Evolutionary conservation across 2,888 invertebrate genomes (phyloP), one percentile per base, ranked within the genome.

Genomic region (Tetrapedia diversipes): DNA sequence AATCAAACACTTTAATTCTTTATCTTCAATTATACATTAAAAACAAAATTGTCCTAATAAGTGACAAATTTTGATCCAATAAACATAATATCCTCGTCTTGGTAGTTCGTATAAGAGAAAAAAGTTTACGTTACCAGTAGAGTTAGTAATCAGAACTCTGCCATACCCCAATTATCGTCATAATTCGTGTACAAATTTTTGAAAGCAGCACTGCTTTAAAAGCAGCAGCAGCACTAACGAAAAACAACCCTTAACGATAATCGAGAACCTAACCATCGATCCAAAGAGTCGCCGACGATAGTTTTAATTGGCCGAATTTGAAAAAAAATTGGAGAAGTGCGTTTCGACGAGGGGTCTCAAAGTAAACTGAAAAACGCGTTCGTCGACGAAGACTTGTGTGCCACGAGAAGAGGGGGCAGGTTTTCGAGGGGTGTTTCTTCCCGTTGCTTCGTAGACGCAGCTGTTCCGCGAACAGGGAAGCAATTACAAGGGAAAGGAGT

Each of bases 401-500:
- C 22, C 39, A 32, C n/a, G 51, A 39, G 22, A 51, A 14, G 39
- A 61, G 19, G 53, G 54, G 56, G 60, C 77, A 76, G 56, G n/a
- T 51, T 65, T 64, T n/a, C 34, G 41, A 53, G 56, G 59, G 69
- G 47, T 54, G 61, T 19, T 43, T 39, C 27, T 54, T 53, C 77
- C 32, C 32, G 56, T 43, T 80, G 79, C 74, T 86, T 82, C 78
- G 80, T 80, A 87, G 85, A 86, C 90, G 85, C 91, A 91, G 90
- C 89, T 90, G 91, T 88, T 90, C 85, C 85, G 75, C 59, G 79
- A 83, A 61, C 82, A 80, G 84, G 83, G 80, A 84, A 87, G 87
- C 90, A 90, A 91, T 91, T 91, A 91, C 88, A 87, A 88, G 90
- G 89, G 87, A 88, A 77, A 88, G 85, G 81, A 84, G 86, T 86